Base-by-base conservation (phyloP, 2,797 vertebrate genomes). In the Silurus lanzhouensis region DNA sequence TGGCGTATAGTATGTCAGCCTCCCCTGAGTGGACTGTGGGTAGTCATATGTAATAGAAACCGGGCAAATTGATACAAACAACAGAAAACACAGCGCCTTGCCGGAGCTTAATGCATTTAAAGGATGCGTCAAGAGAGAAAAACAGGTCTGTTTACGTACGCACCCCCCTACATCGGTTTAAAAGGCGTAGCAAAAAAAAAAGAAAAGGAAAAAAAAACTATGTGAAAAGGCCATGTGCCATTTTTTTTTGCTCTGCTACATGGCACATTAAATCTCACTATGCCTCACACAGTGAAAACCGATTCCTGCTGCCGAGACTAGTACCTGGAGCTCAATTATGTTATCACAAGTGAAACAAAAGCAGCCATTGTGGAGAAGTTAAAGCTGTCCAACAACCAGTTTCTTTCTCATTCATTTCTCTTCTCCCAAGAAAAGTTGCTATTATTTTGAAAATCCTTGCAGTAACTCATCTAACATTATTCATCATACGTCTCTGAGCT, bases 1-100 rank as follows among this genome's bases (percentile, higher is more conserved):
- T 84, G 74, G 81, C 31, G 87, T 82, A 86, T 88, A 88, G 81
- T 81, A 88, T 87, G 85, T 68, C 61, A 84, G 68, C 52, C 86
- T 81, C 83, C 83, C 84, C 74, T 66, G 88, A 87, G 87, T 84
- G 88, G 86, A 84, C 86, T 74, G 86, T 78, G 84, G 88, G 86
- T 81, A 84, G 79, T 70, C 58, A 68, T 85, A 84, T 88, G 88
- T 88, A 90, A 89, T 88, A 87, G 88, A 90, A 88, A 89, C 88
- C 87, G 71, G 87, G 84, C 84, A 86, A 87, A 84, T 68, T 83
- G 89, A 87, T 83, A 88, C 88, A 88, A 90, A 89, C 85, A 87
- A 87, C 83, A 81, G 60, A 76, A 86, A 88, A 86, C 86, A 87
- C 75, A 77, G 57, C 6, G 83, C 75, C 55, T 83, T 76, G 44